Conservation (phyloP, 1,140 invertebrate genomes). For the Drosophila burlai region DNA sequence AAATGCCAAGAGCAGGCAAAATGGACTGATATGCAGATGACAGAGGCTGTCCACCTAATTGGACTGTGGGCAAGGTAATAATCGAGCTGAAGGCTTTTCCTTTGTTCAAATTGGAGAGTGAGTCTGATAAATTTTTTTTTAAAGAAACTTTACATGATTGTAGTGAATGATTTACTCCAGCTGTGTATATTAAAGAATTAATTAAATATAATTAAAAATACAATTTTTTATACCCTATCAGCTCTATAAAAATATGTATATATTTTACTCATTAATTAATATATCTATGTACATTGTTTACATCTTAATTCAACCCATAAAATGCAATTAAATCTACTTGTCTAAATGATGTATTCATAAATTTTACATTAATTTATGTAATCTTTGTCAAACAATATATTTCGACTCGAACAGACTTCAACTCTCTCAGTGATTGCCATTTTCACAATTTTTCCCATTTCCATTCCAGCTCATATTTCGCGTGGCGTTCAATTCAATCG, state of each 20-base stretch:
- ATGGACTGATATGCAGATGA: slow-evolving; percentile 45
- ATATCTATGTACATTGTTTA: no score
- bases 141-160: background rate
- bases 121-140: background rate
- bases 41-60: slow-evolving; percentile 58
- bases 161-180: background rate
- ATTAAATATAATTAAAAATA: background rate
- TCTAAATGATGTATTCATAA: background rate
- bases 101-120: background rate
- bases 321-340: background rate
- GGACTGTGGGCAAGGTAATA: slow-evolving; percentile 47
- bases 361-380: background rate
- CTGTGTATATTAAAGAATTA: background rate
- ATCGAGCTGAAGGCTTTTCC: slow-evolving; percentile 41
- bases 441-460: slow-evolving; percentile 14
- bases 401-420: background rate
- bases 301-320: background rate
- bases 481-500: slow-evolving; percentile 27
- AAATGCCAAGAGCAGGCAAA: slow-evolving; percentile 59
- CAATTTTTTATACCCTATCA: background rate
- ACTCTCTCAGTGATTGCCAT: slow-evolving; percentile 15
- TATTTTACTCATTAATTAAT: background rate
- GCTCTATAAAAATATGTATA: background rate
- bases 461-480: slow-evolving; percentile 38
- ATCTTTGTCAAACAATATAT: background rate